These are phyloP conservation scores for Diachrysia chrysitis DNA, from an alignment of 2,888 invertebrate genomes.

Conservation along the genomic window DNA sequence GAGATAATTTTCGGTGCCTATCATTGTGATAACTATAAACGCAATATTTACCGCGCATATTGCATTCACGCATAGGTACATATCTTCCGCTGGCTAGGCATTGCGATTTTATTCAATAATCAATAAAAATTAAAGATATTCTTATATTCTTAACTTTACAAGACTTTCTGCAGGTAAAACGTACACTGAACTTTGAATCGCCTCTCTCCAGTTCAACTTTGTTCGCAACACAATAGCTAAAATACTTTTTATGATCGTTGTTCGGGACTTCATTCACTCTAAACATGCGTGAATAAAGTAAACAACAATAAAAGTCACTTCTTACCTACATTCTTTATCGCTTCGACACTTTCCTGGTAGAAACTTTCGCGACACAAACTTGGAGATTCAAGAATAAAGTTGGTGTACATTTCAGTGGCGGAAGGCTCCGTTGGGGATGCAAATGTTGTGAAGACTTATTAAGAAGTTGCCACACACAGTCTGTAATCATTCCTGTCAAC, in stretches of 20 bases:
- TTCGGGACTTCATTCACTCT: slow-evolving; percentile 43
- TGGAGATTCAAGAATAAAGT: slow-evolving; percentile 66
- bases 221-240: slow-evolving; percentile 47
- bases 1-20: no score
- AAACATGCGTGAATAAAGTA: slow-evolving; percentile 51
- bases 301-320: slow-evolving; percentile 50
- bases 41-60: no score
- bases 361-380: slow-evolving; percentile 58
- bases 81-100: not conserved
- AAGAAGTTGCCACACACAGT: slow-evolving; percentile 79
- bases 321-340: slow-evolving; percentile 52
- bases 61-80: no score
- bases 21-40: no score
- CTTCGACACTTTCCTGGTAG: slow-evolving; percentile 44
- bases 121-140: not conserved
- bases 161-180: slow-evolving; percentile 20
- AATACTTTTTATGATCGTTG: slow-evolving; percentile 48
- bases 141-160: not conserved
- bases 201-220: slow-evolving; percentile 46
- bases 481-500: slow-evolving; percentile 85
- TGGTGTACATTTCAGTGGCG: slow-evolving; percentile 74
- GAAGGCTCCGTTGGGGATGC: slow-evolving; percentile 73
- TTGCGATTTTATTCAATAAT: not conserved
- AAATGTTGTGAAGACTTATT: slow-evolving; percentile 86
- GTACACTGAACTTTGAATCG: slow-evolving; percentile 45